A percentile compares a stretch with the other conserved stretches of the same genome.
These are phyloP conservation scores for Phymorhynchus buccinoides DNA, from an alignment of 1,140 invertebrate species.

Conservation along the genomic window DNA sequence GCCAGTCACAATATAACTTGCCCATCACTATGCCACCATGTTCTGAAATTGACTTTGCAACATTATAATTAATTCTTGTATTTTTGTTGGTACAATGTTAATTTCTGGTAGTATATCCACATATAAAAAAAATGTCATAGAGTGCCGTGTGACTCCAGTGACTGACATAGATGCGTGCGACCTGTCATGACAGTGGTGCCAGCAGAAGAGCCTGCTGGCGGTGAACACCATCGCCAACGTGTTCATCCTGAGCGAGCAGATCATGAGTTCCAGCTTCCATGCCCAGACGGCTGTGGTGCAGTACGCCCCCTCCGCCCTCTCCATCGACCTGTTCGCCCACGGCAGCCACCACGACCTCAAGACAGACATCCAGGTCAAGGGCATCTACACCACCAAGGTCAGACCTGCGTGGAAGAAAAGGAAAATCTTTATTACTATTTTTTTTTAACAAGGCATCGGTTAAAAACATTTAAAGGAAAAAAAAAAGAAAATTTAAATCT, in stretches of 20 bases:
- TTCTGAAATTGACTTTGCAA: too few species aligned
- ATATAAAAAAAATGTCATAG: too few species aligned
- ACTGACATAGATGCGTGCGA: too few species aligned
- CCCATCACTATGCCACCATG: too few species aligned
- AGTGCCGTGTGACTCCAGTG: too few species aligned
- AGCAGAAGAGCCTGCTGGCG: constrained; percentile 78
- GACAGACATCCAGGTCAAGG: constrained; percentile 85
- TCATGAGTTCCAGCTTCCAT: constrained; percentile 83
- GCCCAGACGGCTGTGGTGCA: constrained; percentile 77
- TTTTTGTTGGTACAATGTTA: too few species aligned
- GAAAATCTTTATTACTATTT: neutral
- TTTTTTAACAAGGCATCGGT: too few species aligned
- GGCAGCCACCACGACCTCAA: constrained; percentile 77
- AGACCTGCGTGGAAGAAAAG: constrained; percentile 6
- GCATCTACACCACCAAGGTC: constrained; percentile 83
- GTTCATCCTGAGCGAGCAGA: constrained; percentile 88
- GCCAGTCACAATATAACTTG: too few species aligned
- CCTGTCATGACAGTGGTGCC: constrained; percentile 74
- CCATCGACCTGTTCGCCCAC: constrained; percentile 77
- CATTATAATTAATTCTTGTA: too few species aligned
- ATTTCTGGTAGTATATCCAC: too few species aligned
- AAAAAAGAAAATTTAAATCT: neutral
- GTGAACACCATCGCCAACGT: constrained; percentile 90
- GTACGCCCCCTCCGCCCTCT: constrained; percentile 75
- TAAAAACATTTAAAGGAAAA: neutral